Evolutionary conservation across 2,888 invertebrate species (phyloP).

Genomic region (Rhaphigaster nebulosa): DNA sequence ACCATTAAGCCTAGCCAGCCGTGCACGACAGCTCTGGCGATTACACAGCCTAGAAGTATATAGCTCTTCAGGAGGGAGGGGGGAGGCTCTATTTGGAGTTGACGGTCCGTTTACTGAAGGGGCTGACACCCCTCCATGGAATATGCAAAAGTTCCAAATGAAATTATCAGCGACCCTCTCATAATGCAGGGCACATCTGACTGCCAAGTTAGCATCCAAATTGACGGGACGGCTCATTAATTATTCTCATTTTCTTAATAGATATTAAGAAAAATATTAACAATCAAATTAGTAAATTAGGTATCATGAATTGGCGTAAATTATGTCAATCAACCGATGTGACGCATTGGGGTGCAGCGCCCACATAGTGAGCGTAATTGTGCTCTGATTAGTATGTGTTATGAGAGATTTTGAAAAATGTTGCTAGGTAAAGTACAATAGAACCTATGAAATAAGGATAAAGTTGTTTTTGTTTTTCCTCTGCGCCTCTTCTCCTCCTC

Average conservation of each 20-base stretch:
- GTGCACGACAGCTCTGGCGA: no score
- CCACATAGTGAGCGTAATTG: no score
- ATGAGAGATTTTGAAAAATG: no score
- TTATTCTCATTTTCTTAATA: background rate
- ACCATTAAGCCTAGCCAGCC: background rate
- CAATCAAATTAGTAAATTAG: background rate
- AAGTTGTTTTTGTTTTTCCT: no score
- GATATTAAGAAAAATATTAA: background rate
- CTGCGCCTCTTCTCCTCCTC: no score
- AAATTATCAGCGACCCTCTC: background rate
- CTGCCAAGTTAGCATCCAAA: background rate
- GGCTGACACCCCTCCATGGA: conserved; percentile 16
- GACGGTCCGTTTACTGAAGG: conserved; percentile 5
- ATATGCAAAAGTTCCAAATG: conserved; percentile 44
- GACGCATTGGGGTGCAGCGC: no score
- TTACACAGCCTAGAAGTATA: background rate
- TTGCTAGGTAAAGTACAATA: no score
- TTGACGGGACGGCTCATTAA: background rate
- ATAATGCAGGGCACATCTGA: background rate
- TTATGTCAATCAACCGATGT: no score
- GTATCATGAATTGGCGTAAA: no score
- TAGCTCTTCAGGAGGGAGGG: background rate
- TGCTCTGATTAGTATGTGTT: no score
- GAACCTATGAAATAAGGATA: no score
- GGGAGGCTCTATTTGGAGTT: background rate